These are phyloP conservation scores for Melanotaenia parkinsoni DNA, from an alignment of 2,797 vertebrate genomes.

Conservation along the genomic window DNA sequence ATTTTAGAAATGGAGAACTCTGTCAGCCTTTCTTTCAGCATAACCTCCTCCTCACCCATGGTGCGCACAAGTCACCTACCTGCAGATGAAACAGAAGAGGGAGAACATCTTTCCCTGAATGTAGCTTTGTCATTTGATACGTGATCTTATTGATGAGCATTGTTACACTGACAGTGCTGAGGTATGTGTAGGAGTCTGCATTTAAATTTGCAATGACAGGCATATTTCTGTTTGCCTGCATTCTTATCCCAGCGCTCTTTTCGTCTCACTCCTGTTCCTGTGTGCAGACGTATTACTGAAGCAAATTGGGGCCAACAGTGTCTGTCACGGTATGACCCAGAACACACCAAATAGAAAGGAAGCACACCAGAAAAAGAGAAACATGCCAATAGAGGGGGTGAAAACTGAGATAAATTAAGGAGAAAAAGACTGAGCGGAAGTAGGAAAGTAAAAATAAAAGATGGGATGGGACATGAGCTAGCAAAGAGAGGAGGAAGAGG, in stretches of 20 bases:
- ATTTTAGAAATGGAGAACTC: slow-evolving; percentile 42
- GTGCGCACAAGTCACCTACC: slow-evolving; percentile 18
- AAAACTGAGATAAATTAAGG: slow-evolving; percentile 35
- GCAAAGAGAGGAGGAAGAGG: slow-evolving; percentile 19
- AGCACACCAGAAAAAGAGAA: slow-evolving; percentile 34
- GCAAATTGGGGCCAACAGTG: slow-evolving; percentile 78
- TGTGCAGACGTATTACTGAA: slow-evolving; percentile 67
- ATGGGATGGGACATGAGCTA: slow-evolving; percentile 4
- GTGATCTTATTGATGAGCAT: slow-evolving; percentile 14
- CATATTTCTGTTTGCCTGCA: slow-evolving; percentile 26
- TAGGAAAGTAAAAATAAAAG: slow-evolving; percentile 13
- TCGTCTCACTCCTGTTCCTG: slow-evolving; percentile 56
- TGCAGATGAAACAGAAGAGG: slow-evolving; percentile 7
- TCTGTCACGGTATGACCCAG: slow-evolving; percentile 70
- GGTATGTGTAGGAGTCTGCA: slow-evolving; percentile 2
- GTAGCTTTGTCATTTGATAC: not conserved
- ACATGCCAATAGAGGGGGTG: slow-evolving; percentile 55
- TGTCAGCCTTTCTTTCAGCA: slow-evolving; percentile 32
- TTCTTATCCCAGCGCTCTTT: slow-evolving; percentile 35
- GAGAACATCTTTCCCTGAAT: slow-evolving; percentile 8
- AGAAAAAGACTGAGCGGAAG: slow-evolving; percentile 22
- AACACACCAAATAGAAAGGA: slow-evolving; percentile 63
- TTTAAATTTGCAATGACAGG: slow-evolving; percentile 26
- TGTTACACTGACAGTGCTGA: slow-evolving; percentile 27
- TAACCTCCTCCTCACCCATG: slow-evolving; percentile 10